Conservation (phyloP, 2,888 invertebrate genomes). For the Scaptomyza caliginosa region DNA sequence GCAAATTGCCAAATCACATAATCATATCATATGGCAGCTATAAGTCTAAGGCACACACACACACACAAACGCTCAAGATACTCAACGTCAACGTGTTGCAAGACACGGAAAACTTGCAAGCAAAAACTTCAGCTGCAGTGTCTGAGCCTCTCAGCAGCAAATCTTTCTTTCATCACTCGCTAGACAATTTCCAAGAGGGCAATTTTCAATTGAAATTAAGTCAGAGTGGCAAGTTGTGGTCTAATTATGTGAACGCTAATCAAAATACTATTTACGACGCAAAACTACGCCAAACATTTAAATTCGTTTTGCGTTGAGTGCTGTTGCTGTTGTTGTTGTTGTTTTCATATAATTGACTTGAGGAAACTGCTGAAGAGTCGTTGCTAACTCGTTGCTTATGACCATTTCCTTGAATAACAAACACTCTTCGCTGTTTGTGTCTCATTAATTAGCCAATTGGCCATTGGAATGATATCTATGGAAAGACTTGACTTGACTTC, state of each 20-base stretch:
- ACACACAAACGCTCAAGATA: not conserved
- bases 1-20: slow-evolving; percentile 77
- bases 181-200: slow-evolving; percentile 28
- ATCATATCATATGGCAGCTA: slow-evolving; percentile 75
- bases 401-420: slow-evolving; percentile 61
- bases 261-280: slow-evolving; percentile 61
- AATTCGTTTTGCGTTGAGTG: slow-evolving; percentile 38
- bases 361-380: slow-evolving; percentile 39
- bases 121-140: slow-evolving; percentile 17
- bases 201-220: slow-evolving; percentile 37
- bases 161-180: slow-evolving; percentile 37
- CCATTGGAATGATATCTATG: slow-evolving; percentile 37
- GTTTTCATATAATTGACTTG: slow-evolving; percentile 57
- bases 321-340: not conserved
- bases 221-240: slow-evolving; percentile 36
- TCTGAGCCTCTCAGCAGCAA: slow-evolving; percentile 19
- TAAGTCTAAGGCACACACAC: slow-evolving; percentile 30
- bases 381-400: slow-evolving; percentile 28
- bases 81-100: slow-evolving; percentile 45
- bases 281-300: slow-evolving; percentile 62
- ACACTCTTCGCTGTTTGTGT: slow-evolving; percentile 15
- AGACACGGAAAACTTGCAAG: slow-evolving; percentile 63
- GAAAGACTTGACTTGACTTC: slow-evolving; percentile 45
- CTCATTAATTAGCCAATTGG: slow-evolving; percentile 64
- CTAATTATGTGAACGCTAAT: slow-evolving; percentile 64